A percentile compares a stretch with the other conserved stretches of the same genome.
These are phyloP conservation scores for Otolemur crassicaudatus DNA, from an alignment of 2,797 vertebrate genomes.

Conservation along the genomic window DNA sequence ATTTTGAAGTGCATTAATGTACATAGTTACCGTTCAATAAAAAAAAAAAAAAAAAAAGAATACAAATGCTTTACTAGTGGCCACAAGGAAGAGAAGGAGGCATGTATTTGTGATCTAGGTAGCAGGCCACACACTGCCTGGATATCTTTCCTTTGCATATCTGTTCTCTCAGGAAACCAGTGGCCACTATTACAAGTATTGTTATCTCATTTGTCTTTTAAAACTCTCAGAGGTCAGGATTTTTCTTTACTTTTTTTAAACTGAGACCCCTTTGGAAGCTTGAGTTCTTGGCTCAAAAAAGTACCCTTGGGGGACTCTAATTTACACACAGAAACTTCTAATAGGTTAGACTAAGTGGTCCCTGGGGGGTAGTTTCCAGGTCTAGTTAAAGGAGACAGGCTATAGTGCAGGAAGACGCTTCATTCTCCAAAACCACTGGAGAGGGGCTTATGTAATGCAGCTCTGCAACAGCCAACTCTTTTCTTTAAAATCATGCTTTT, in stretches of 20 bases:
- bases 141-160: conserved; percentile 30
- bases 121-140: conserved; percentile 28
- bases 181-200: neutral
- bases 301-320: neutral
- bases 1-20: too few relatives aligned
- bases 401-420: neutral
- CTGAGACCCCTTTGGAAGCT: neutral
- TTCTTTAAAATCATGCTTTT: conserved; percentile 58
- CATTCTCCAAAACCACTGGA: rapidly evolving
- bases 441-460: neutral
- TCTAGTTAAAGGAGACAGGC: neutral
- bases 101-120: neutral
- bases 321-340: conserved; percentile 57
- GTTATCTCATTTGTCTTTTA: neutral
- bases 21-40: too few relatives aligned
- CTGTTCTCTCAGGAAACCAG: neutral
- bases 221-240: neutral
- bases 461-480: neutral
- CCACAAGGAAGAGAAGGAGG: neutral
- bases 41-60: too few relatives aligned
- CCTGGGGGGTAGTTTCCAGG: neutral
- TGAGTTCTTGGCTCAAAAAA: conserved; percentile 32
- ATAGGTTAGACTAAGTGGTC: neutral
- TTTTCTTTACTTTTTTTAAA: neutral
- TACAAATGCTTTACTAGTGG: neutral